A percentile compares a stretch with the other conserved stretches of the same genome.
phyloP scores from a whole-genome alignment of 2,797 vertebrate species.

The Sorex maritimensis region DNA sequence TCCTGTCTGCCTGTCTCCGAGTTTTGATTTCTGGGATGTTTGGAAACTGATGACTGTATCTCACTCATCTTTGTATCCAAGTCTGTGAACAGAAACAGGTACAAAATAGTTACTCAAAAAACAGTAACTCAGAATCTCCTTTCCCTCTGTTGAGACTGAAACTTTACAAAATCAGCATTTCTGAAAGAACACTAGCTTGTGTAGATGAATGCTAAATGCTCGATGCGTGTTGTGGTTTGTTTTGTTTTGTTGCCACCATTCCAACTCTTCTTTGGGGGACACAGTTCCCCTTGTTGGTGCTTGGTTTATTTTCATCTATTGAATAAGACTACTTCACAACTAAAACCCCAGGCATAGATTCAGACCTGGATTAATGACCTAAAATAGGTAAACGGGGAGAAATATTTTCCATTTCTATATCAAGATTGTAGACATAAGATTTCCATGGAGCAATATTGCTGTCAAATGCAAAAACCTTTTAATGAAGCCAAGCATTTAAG shows the following conservation, averaged over 20 bases:
- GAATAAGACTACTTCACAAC: too few species aligned
- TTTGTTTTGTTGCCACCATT: not conserved
- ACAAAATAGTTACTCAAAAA: constrained; percentile 24
- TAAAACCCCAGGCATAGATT: not conserved
- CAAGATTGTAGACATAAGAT: not conserved
- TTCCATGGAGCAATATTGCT: not conserved
- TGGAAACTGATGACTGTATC: not conserved
- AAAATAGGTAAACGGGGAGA: not conserved
- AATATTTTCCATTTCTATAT: constrained; percentile 30
- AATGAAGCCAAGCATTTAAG: not conserved
- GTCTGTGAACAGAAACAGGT: constrained; percentile 23
- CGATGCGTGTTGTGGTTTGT: too few species aligned
- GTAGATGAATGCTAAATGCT: not conserved
- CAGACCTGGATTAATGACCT: not conserved
- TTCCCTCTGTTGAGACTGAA: not conserved
- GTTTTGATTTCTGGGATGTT: constrained; percentile 3
- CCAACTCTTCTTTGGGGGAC: not conserved
- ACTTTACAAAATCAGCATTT: constrained; percentile 56
- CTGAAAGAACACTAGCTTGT: not conserved
- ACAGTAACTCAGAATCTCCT: not conserved
- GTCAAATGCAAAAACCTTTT: constrained; percentile 1
- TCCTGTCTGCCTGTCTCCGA: not conserved
- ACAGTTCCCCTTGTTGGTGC: not conserved
- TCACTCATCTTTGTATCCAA: not conserved
- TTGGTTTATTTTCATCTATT: not conserved